phyloP scores from a whole-genome alignment of 2,113 vertebrate species.

The Marcusenius ussheri region DNA sequence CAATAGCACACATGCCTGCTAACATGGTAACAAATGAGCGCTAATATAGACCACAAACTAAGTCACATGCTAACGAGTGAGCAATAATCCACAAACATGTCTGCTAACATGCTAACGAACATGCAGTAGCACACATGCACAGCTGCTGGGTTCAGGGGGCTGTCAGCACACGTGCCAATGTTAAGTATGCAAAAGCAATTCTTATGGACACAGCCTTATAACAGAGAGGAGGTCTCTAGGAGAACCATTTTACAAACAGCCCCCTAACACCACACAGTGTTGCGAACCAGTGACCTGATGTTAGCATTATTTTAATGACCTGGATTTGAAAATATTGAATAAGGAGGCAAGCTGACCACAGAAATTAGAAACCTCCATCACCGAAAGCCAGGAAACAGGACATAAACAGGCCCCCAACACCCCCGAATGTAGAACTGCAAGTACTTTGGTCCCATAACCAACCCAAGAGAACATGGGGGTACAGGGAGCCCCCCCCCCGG shows the following conservation, averaged over 20 bases:
- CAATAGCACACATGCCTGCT: neutral
- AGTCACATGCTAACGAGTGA: neutral
- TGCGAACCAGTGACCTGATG: neutral
- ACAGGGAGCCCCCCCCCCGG: neutral
- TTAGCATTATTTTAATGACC: neutral
- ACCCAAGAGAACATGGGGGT: neutral
- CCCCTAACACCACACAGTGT: neutral
- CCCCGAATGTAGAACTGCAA: neutral
- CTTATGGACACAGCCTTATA: neutral
- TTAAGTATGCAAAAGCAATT: neutral
- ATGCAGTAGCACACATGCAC: neutral
- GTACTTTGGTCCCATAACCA: neutral
- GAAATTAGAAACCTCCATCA: neutral
- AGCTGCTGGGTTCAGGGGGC: neutral
- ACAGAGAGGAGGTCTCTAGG: neutral
- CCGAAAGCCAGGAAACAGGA: neutral
- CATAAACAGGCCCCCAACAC: neutral
- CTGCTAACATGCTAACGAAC: neutral
- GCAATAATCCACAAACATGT: neutral
- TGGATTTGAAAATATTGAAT: neutral
- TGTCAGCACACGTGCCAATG: neutral
- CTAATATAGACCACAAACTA: neutral
- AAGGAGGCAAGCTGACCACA: neutral
- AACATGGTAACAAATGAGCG: neutral
- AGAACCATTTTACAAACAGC: neutral